A percentile compares a stretch with the other conserved stretches of the same genome.
Evolutionary conservation across 2,113 vertebrate species (phyloP).

Genomic region (Panurus biarmicus): DNA sequence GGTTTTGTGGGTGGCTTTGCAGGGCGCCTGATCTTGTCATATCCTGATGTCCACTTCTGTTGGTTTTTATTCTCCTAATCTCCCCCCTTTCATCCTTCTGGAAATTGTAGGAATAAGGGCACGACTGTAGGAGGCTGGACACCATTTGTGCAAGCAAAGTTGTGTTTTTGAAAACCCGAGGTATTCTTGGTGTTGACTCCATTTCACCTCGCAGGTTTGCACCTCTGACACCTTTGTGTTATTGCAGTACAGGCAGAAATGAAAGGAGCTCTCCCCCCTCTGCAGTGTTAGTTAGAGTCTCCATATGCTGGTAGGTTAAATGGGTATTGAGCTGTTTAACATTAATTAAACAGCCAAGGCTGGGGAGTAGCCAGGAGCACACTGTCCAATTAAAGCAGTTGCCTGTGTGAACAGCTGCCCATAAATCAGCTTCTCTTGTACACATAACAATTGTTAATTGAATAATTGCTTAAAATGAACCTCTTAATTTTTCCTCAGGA

Average conservation of each 20-base stretch:
- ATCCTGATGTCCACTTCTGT: fast-evolving
- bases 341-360: slow-evolving; percentile 37
- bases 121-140: neutral
- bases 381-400: slow-evolving; percentile 24
- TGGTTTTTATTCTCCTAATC: neutral
- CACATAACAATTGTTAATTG: slow-evolving; percentile 39
- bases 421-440: slow-evolving; percentile 34
- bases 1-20: neutral
- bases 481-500: neutral
- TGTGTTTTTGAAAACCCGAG: neutral
- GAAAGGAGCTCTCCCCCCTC: neutral
- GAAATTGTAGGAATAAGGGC: neutral
- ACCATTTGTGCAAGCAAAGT: neutral
- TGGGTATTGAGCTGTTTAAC: slow-evolving; percentile 33
- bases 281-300: neutral
- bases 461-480: slow-evolving; percentile 32
- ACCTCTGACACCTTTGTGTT: neutral
- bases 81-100: neutral
- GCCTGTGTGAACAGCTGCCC: slow-evolving; percentile 19
- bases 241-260: neutral
- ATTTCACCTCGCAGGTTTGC: neutral
- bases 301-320: slow-evolving; percentile 15
- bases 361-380: slow-evolving; percentile 25
- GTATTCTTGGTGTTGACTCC: neutral
- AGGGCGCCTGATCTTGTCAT: neutral